phyloP scores from a whole-genome alignment of 2,113 vertebrate species.

The Microtus montanus region DNA sequence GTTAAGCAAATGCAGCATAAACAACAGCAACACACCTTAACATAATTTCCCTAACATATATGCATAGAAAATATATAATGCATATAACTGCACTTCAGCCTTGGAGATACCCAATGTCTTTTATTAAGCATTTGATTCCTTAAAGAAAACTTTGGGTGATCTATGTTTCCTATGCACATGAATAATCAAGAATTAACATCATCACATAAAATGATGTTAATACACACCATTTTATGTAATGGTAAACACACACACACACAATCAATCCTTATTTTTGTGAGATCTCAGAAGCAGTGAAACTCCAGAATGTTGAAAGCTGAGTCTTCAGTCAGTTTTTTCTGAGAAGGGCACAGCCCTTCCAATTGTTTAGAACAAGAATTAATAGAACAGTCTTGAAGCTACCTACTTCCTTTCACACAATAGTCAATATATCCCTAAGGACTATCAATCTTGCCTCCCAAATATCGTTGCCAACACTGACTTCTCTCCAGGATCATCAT shows the following conservation, averaged over 20 bases:
- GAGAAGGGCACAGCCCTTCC: neutral
- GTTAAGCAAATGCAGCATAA: too few species aligned
- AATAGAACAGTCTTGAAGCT: neutral
- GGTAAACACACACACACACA: neutral
- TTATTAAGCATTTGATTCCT: neutral
- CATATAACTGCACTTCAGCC: neutral
- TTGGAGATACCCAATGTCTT: neutral
- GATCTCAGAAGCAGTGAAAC: neutral
- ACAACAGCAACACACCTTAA: neutral
- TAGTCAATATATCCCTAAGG: neutral
- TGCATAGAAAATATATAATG: neutral
- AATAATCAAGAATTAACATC: neutral
- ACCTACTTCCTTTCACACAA: neutral
- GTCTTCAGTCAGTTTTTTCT: neutral
- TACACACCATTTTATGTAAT: too few species aligned
- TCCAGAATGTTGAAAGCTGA: neutral
- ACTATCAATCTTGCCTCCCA: neutral
- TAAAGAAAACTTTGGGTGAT: slow-evolving; percentile 20
- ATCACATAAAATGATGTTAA: neutral
- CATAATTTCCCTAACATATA: neutral
- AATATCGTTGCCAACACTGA: neutral
- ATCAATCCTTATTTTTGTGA: neutral
- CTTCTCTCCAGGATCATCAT: neutral
- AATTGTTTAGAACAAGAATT: neutral
- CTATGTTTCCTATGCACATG: neutral